Base-by-base conservation (phyloP, 2,888 invertebrate genomes). In the Hypomecis punctinalis region DNA sequence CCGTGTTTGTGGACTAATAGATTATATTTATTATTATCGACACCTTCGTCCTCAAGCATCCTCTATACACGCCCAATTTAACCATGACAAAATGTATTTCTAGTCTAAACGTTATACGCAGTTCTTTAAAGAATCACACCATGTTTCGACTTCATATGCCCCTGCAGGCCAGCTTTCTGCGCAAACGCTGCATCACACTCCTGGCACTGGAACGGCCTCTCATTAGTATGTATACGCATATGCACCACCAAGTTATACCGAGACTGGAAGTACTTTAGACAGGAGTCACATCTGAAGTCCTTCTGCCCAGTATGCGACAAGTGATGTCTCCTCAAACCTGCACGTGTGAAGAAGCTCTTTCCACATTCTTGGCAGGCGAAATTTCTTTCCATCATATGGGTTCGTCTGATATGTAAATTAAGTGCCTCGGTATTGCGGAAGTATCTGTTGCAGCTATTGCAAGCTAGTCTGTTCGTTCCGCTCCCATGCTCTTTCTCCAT, bases 121-220 rank as follows among this genome's bases (percentile, higher is more conserved):
- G 3, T 23, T 23, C 23, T 11, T 63, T 39, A 63, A 8, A 54
- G n/a, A 33, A 58, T 46, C 11, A 54, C 73, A 6, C 72, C 76
- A 57, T 85, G 84, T 57, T 77, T 79, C 5, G 84, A 83, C 7
- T 85, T 86, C 79, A 92, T 85, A 63, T 93, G 93, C 35, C 81
- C 82, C 43, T 83, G 78, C 72, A 86, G 83, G 43, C 87, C 89
- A 74, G 82, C 69, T 75, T 88, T 80, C 72, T 89, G 78, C 6
- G 84, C 77, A 10, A 84, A 79, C 46, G 76, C 75, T 47, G 76
- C 77, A 0, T 59, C 71, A 57, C 80, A 81, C 6, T 62, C 45
- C 7, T 57, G 33, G 54, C 80, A 79, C 7, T 63, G 63, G 40
- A 73, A 73, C n/a, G 70, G 68, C 13, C 63, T 66, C 40, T 68